Conservation (phyloP, 1,140 invertebrate genomes). For the Drosophila repletoides region DNA sequence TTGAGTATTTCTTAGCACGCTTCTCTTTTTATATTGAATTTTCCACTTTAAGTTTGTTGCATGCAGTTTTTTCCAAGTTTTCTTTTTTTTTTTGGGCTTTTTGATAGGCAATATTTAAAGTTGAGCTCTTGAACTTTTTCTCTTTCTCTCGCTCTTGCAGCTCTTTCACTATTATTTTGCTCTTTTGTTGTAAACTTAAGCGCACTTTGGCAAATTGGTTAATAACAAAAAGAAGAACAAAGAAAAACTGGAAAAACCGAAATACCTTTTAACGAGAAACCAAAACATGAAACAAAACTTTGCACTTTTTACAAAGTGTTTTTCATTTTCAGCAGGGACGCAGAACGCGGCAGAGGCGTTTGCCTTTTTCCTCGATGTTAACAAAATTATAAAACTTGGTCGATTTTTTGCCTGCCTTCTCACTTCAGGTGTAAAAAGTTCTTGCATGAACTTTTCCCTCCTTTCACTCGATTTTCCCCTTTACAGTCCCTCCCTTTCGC, state of each 20-base stretch:
- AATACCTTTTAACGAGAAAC: slow-evolving; percentile 56
- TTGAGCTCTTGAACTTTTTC: background rate
- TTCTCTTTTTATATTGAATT: too few relatives aligned
- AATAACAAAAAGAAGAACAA: slow-evolving; percentile 64
- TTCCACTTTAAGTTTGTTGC: too few relatives aligned
- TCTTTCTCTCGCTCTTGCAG: background rate
- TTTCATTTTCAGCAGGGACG: slow-evolving; percentile 7
- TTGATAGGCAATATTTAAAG: slow-evolving; percentile 10
- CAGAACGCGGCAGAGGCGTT: slow-evolving; percentile 1
- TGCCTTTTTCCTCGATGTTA: slow-evolving; percentile 56
- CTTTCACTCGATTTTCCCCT: background rate
- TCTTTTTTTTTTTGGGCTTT: too few relatives aligned
- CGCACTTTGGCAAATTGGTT: slow-evolving; percentile 74
- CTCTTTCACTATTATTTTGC: background rate
- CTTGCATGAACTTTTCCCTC: slow-evolving; percentile 49
- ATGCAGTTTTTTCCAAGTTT: too few relatives aligned
- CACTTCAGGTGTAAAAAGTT: slow-evolving; percentile 74
- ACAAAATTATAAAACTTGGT: slow-evolving; percentile 75
- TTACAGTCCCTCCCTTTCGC: background rate
- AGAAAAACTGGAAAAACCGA: slow-evolving; percentile 45
- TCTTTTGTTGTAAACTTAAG: slow-evolving; percentile 60
- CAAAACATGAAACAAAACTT: slow-evolving; percentile 64
- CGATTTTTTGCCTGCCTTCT: slow-evolving; percentile 40
- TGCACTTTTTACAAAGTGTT: slow-evolving; percentile 51
- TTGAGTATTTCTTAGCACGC: too few relatives aligned